A percentile compares a stretch with the other conserved stretches of the same genome.
Conservation (phyloP, 2,113 vertebrate genomes). For the Eclectus roratus region DNA sequence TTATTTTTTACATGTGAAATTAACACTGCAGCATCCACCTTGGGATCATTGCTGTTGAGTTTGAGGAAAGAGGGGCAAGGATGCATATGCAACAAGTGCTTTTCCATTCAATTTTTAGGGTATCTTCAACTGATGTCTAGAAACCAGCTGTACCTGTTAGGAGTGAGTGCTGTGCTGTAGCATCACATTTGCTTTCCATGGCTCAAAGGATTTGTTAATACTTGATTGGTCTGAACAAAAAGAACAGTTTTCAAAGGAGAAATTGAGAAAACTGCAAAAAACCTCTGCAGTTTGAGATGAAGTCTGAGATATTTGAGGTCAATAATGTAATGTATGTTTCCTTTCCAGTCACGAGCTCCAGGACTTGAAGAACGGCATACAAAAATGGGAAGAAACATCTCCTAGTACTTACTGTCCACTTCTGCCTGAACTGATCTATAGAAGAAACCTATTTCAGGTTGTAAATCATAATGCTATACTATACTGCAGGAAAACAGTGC, state of each 20-base stretch:
- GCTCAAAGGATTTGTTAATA: neutral
- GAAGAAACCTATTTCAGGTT: neutral
- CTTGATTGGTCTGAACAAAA: neutral
- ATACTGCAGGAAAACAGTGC: neutral
- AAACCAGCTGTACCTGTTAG: neutral
- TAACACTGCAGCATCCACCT: neutral
- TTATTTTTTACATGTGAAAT: neutral
- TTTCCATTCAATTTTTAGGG: neutral
- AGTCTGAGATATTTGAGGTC: neutral
- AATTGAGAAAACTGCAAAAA: neutral
- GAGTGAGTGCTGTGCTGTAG: neutral
- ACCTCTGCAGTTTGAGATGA: neutral
- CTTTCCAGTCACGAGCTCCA: neutral
- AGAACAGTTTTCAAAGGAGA: neutral
- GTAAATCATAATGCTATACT: neutral
- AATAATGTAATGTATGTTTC: neutral
- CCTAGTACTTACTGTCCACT: neutral
- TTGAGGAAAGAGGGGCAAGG: neutral
- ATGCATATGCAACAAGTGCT: neutral
- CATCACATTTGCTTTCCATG: neutral
- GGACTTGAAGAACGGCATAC: neutral
- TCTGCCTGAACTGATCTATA: neutral
- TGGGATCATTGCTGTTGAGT: neutral
- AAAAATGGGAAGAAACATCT: neutral
- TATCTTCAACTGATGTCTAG: neutral